Evolutionary conservation across 2,113 vertebrate genomes (phyloP).

Genomic region (Neodon shergylaensis): DNA sequence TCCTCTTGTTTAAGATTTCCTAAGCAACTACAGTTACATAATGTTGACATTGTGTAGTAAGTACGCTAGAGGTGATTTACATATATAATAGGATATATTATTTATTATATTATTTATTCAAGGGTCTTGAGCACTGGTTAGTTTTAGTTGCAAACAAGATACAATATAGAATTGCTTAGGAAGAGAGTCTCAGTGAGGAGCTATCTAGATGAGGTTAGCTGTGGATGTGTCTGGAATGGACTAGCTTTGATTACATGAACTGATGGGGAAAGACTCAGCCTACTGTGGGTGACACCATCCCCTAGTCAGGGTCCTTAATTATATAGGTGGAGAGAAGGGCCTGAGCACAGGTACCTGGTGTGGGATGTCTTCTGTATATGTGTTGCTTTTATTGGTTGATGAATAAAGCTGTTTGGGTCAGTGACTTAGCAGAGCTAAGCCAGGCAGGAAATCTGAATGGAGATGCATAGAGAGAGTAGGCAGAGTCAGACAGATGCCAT

Average conservation of each 20-base stretch:
- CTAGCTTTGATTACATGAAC: not conserved
- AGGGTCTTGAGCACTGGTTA: not conserved
- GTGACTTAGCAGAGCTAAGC: too few relatives aligned
- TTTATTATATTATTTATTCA: not conserved
- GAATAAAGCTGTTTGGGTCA: too few relatives aligned
- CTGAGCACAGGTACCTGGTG: not conserved
- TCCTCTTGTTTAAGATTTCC: not conserved
- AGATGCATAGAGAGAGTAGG: too few relatives aligned
- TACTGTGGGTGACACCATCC: not conserved
- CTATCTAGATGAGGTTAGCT: not conserved
- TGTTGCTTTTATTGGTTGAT: too few relatives aligned
- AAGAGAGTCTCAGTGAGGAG: not conserved
- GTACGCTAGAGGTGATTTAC: not conserved
- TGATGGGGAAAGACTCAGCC: not conserved
- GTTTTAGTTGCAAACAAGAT: not conserved
- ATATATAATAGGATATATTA: not conserved
- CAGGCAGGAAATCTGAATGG: too few relatives aligned
- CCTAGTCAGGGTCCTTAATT: not conserved
- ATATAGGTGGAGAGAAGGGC: not conserved
- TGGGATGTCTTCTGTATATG: too few relatives aligned
- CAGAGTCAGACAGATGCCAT: too few relatives aligned
- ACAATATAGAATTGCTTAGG: not conserved
- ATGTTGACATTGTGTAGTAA: not conserved
- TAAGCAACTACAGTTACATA: not conserved
- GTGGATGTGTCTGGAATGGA: not conserved